Percentiles rank a stretch among this genome's conserved stretches.
Evolutionary conservation across 2,113 vertebrate species (phyloP).

Genomic region (Odocoileus hemionus): DNA sequence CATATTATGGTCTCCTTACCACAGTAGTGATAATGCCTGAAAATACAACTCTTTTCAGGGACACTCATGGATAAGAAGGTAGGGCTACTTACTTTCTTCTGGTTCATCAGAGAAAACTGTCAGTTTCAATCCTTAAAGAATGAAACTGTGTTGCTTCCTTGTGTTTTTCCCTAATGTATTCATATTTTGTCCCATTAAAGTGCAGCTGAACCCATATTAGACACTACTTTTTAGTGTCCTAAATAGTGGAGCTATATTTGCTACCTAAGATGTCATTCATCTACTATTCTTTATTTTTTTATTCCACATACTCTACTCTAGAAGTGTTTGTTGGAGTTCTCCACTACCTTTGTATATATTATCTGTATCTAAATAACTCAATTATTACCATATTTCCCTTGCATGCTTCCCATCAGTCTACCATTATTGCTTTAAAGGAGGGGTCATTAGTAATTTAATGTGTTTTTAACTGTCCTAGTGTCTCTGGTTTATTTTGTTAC

Average conservation of each 20-base stretch:
- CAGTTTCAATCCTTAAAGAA: background rate
- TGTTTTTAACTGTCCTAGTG: background rate
- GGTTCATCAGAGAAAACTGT: background rate
- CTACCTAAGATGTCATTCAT: background rate
- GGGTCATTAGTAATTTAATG: background rate
- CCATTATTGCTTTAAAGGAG: background rate
- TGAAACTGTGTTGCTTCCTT: background rate
- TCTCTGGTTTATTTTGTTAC: background rate
- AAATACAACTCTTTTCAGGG: background rate
- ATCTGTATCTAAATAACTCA: background rate
- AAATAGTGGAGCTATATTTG: background rate
- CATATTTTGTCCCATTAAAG: background rate
- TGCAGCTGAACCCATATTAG: background rate
- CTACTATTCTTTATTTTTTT: background rate
- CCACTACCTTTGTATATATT: background rate
- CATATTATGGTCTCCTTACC: background rate
- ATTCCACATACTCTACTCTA: background rate
- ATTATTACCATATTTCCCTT: background rate
- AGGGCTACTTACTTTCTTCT: background rate
- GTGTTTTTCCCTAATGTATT: background rate
- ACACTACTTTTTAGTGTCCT: background rate
- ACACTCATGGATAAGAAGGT: fast-evolving
- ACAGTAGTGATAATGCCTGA: background rate
- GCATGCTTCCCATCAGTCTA: background rate
- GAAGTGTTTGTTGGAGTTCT: background rate